Conservation (phyloP, 2,888 invertebrate genomes). For the Teleogryllus oceanicus region DNA sequence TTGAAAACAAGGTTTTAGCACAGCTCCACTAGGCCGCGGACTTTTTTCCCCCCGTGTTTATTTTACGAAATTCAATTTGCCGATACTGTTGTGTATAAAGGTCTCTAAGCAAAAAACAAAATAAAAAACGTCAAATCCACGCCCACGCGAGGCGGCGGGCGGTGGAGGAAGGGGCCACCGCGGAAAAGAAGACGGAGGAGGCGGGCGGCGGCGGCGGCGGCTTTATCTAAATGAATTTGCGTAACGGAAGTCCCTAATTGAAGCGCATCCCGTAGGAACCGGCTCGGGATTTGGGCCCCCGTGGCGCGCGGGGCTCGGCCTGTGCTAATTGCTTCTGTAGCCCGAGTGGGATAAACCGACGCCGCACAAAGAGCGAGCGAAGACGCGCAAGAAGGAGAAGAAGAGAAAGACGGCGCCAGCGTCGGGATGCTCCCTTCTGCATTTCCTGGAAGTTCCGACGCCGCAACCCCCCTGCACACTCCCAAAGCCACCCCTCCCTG, state of each 20-base stretch:
- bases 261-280: slow-evolving; percentile 30
- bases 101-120: slow-evolving; percentile 10
- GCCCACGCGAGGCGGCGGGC: not conserved
- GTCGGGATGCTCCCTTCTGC: too few relatives aligned
- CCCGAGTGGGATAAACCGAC: not conserved
- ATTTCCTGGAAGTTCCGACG: too few relatives aligned
- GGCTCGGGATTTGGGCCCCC: not conserved
- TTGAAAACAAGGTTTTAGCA: slow-evolving; percentile 18
- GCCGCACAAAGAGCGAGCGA: not conserved
- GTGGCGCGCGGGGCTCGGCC: not conserved
- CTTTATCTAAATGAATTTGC: slow-evolving; percentile 36
- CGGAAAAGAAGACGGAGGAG: not conserved
- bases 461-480: not conserved
- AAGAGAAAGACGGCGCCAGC: too few relatives aligned
- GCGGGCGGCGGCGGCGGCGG: slow-evolving; percentile 6
- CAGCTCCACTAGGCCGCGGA: not conserved
- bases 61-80: slow-evolving; percentile 18
- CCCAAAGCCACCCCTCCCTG: not conserved
- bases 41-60: not conserved
- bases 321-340: slow-evolving; percentile 32
- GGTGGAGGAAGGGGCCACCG: not conserved
- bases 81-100: not conserved
- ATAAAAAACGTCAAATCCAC: slow-evolving; percentile 12
- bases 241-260: slow-evolving; percentile 32
- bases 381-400: not conserved